Evolutionary conservation across 2,888 invertebrate species (phyloP), one percentile per base, ranked within the genome.

Genomic region (Mechanitis mazaeus): DNA sequence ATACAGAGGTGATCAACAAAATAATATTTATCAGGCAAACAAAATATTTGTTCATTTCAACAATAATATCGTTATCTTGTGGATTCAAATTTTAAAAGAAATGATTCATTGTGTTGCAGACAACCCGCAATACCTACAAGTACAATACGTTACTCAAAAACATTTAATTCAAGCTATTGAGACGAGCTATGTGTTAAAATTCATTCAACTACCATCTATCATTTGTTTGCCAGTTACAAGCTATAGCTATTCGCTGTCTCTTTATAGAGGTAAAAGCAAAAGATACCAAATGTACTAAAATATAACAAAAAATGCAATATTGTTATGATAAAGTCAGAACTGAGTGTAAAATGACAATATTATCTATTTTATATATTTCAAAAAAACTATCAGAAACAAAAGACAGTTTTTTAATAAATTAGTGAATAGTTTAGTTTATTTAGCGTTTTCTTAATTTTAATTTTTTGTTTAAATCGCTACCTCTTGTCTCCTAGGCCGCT

Each of bases 171-270:
- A 55, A 62, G 58, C 66, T 54, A 59, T 61, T 61, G 61, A 64
- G 61, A 75, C 73, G 66, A 70, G 80, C 77, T 71, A 80, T 69
- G 79, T 79, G 81, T 75, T 78, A 79, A 80, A 76, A 75, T 73
- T 76, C 78, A 76, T 76, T 69, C 68, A 66, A 47, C 53, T 61
- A 46, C 70, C 72, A 80, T 81, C 74, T 72, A 77, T 80, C 79
- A 78, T 66, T 62, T 11, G 5, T 71, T 62, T 11, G 6, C 60
- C 68, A 71, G 68, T 50, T 12, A 58, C 12, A 60, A 38, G 67
- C 60, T 58, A 7, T 56, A 20, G 58, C 42, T 9, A 9, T 9
- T 42, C 7, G 42, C 42, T 42, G 42, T 42, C 11, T 2, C 4
- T 38, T 7, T 6, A 38, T 6, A 38, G 38, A 38, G 38, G 5